Conservation (phyloP, 2,888 invertebrate species). For the Mechanitis messenoides region DNA sequence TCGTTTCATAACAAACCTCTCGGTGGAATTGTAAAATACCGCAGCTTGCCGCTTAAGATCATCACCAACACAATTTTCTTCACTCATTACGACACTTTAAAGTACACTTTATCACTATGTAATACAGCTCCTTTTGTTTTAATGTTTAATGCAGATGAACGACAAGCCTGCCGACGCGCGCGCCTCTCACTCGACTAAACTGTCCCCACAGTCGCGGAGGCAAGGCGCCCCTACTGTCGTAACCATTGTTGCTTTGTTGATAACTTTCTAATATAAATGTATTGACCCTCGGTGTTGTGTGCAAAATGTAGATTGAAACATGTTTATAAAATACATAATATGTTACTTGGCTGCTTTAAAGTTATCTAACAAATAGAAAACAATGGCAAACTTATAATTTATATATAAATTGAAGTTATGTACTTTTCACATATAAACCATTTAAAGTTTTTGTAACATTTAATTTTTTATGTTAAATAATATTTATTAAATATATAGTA, state of each 20-base stretch:
- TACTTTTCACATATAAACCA: too few species aligned
- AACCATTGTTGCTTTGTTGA: conserved; percentile 18
- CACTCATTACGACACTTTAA: conserved; percentile 52
- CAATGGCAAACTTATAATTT: too few species aligned
- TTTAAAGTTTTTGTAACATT: too few species aligned
- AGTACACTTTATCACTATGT: conserved; percentile 30
- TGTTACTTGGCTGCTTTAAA: too few species aligned
- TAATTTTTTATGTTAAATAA: too few species aligned
- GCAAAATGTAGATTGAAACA: too few species aligned
- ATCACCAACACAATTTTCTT: conserved; percentile 61
- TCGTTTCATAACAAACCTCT: conserved; percentile 53
- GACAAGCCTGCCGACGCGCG: conserved; percentile 64
- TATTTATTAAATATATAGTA: too few species aligned
- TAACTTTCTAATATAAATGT: conserved; percentile 6
- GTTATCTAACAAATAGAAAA: too few species aligned
- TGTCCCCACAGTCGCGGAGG: conserved; percentile 41
- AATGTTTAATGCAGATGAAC: conserved; percentile 36
- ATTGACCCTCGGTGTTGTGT: neutral
- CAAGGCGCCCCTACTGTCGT: conserved; percentile 52
- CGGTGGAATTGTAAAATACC: conserved; percentile 68
- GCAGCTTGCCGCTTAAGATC: conserved; percentile 70
- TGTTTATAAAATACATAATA: too few species aligned
- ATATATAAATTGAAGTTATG: too few species aligned
- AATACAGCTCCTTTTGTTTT: conserved; percentile 26
- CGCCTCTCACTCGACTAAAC: conserved; percentile 56